Evolutionary conservation across 2,797 vertebrate genomes (phyloP).

Genomic region (Pempheris klunzingeri): DNA sequence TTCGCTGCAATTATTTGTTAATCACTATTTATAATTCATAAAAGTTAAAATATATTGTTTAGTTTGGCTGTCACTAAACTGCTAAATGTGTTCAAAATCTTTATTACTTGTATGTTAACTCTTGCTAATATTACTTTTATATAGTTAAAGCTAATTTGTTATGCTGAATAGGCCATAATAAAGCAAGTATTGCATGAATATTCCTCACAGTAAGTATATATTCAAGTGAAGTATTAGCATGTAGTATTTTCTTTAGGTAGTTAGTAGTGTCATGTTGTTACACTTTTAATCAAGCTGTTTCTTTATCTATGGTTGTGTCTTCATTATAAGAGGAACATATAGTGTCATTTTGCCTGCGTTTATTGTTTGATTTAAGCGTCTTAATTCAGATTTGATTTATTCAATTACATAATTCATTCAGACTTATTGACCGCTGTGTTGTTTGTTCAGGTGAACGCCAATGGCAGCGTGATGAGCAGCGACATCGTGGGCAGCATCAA

Average conservation of each 20-base stretch:
- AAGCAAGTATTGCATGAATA: neutral
- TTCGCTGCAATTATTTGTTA: no score
- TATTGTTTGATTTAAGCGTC: neutral
- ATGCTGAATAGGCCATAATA: neutral
- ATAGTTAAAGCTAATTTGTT: neutral
- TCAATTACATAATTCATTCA: neutral
- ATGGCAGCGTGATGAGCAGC: conserved; percentile 93
- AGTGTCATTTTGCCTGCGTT: neutral
- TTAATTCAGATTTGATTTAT: no score
- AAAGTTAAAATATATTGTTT: neutral
- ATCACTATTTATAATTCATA: neutral
- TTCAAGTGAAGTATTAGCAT: neutral
- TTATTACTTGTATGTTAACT: neutral
- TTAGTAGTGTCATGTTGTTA: neutral
- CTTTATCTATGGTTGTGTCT: neutral
- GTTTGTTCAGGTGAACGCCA: conserved; percentile 90
- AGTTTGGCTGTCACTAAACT: neutral
- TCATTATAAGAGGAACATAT: neutral
- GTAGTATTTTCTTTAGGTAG: neutral
- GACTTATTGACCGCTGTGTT: neutral
- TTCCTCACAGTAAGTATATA: neutral
- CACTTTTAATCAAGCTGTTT: no score
- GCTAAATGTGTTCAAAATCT: neutral
- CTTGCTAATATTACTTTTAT: neutral
- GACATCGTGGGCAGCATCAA: conserved; percentile 95